Evolutionary conservation across 2,888 invertebrate genomes (phyloP), one percentile per base, ranked within the genome.

Genomic region (Dryobotodes eremita): DNA sequence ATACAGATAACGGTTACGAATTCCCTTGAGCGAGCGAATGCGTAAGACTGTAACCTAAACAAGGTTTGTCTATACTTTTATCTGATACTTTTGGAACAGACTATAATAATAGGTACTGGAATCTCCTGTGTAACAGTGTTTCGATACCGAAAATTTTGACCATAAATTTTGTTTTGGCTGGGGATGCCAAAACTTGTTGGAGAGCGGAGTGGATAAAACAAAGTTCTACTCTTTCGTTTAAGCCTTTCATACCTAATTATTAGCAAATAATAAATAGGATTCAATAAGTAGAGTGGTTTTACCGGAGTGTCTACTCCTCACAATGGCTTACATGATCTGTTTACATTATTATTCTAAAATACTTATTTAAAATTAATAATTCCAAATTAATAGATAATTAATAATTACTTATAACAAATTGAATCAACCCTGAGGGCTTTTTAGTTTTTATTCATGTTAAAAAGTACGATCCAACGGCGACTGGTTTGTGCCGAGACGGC

Each of bases 401-500:
- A n/a, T n/a, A n/a, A n/a, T n/a, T n/a, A n/a, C n/a, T n/a, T n/a
- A n/a, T n/a, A n/a, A n/a, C 10, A 76, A 80, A 61, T 59, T 3
- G 13, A 36, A 7, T 61, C 61, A 31, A 57, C 42, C 31, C 59
- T 46, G 61, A 3, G 13, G 13, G 15, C 31, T 36, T 53, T 65
- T 46, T 59, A 42, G 20, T 36, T 71, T 62, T 74, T 50, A 42
- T 59, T 64, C 23, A 26, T 26, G 15, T 57, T 36, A 2, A 26
- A 46, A 71, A 62, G 62, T 23, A 69, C 31, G 3, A 20, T 13
- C 13, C 20, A 71, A 20, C 15, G 2, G 17, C 6, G 23, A 71
- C 48, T 64, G 75, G 70, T 79, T 82, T 65, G 17, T 61, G 42
- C 4, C 48, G n/a, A 61, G 57, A 26, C 36, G 11, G 11, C 15